Evolutionary conservation across 2,113 vertebrate species (phyloP).

Genomic region (Progne subis): DNA sequence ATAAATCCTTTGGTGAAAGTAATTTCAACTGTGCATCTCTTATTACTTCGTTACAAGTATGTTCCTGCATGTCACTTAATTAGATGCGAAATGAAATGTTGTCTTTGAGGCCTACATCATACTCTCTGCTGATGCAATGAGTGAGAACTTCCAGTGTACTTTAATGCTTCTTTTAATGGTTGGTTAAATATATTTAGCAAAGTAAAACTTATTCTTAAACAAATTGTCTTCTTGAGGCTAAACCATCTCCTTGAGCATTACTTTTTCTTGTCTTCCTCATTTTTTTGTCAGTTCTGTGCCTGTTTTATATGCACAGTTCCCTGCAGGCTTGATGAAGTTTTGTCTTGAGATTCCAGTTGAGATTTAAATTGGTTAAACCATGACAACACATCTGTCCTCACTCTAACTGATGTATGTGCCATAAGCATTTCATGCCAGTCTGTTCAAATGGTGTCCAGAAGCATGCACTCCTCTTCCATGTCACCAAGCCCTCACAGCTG

Average conservation of each 20-base stretch:
- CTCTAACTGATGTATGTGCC: not conserved
- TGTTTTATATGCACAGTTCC: not conserved
- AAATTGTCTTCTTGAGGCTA: not conserved
- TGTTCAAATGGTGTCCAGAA: not conserved
- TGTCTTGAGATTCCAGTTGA: not conserved
- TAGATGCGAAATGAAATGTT: not conserved
- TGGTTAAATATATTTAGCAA: not conserved
- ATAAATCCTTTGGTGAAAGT: not conserved
- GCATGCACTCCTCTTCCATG: not conserved
- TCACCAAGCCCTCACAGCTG: not conserved
- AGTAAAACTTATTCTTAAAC: not conserved
- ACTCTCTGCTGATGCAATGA: not conserved
- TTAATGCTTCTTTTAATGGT: not conserved
- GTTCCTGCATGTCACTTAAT: not conserved
- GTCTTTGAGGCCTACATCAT: not conserved
- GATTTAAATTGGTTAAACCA: not conserved
- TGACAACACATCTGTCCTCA: not conserved
- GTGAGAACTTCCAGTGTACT: not conserved
- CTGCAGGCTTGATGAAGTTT: not conserved
- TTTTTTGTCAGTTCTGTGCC: not conserved
- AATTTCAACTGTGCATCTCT: not conserved
- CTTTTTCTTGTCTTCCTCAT: not conserved
- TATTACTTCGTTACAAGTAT: not conserved
- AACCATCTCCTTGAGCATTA: not conserved
- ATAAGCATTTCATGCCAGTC: not conserved